phyloP scores from a whole-genome alignment of 2,888 invertebrate species.

The Cistogaster globosa region DNA sequence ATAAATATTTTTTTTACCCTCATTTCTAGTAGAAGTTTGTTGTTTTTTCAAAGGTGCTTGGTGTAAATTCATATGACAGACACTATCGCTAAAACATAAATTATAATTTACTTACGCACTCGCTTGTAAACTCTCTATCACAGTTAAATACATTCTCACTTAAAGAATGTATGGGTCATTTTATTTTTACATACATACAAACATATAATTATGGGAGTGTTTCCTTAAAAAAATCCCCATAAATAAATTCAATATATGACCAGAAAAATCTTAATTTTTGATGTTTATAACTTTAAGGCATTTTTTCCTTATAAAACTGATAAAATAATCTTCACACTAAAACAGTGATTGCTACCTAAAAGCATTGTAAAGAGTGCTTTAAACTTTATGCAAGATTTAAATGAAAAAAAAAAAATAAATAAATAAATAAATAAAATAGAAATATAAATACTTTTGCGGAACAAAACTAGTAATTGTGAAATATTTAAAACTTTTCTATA shows the following conservation, averaged over 20 bases:
- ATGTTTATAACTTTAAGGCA: conserved; percentile 54
- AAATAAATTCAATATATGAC: conserved; percentile 6
- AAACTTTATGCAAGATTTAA: too few relatives aligned
- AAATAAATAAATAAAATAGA: too few relatives aligned
- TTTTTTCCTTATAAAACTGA: conserved; percentile 33
- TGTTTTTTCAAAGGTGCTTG: conserved; percentile 43
- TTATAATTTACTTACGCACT: conserved; percentile 39
- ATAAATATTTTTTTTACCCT: conserved; percentile 50
- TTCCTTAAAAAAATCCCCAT: conserved; percentile 22
- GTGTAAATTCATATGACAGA: conserved; percentile 34
- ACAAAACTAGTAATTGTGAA: too few relatives aligned
- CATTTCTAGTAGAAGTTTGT: conserved; percentile 1
- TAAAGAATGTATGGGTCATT: neutral
- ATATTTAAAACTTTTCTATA: too few relatives aligned
- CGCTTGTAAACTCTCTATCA: neutral
- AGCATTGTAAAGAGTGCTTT: neutral
- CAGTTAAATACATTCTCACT: neutral
- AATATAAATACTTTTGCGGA: too few relatives aligned
- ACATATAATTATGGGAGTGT: neutral
- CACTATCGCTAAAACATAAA: conserved; percentile 57
- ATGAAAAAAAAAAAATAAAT: too few relatives aligned
- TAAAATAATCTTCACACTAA: conserved; percentile 59
- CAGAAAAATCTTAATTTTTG: conserved; percentile 19
- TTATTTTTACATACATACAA: neutral
- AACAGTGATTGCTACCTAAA: conserved; percentile 59